phyloP scores from a whole-genome alignment of 2,888 invertebrate species.

The Macaria liturata region DNA sequence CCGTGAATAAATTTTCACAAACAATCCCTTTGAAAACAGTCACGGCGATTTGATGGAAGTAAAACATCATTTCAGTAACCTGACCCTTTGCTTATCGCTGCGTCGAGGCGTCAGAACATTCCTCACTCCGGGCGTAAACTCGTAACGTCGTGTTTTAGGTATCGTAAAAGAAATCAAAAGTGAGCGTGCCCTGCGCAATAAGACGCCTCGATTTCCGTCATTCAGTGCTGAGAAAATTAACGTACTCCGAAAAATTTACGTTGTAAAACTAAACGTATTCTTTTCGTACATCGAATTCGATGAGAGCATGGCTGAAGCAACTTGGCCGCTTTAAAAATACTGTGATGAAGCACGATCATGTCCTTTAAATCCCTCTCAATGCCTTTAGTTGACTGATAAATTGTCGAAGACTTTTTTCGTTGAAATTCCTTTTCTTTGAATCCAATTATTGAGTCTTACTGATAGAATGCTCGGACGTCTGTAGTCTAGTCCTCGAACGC shows the following conservation, averaged over 20 bases:
- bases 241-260: conserved; percentile 69
- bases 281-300: conserved; percentile 72
- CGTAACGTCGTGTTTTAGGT: conserved; percentile 64
- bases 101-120: conserved; percentile 48
- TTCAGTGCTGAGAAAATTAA: conserved; percentile 71
- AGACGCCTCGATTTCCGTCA: conserved; percentile 69
- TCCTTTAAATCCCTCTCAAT: conserved; percentile 51
- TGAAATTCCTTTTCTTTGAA: conserved; percentile 69
- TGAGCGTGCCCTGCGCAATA: conserved; percentile 66
- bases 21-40: conserved; percentile 19
- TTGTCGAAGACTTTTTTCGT: conserved; percentile 72
- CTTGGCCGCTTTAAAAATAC: conserved; percentile 69
- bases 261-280: conserved; percentile 65
- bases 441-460: conserved; percentile 70
- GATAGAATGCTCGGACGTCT: conserved; percentile 54
- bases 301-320: conserved; percentile 49
- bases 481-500: conserved; percentile 42
- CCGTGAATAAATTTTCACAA: conserved; percentile 24
- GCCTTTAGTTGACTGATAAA: conserved; percentile 70
- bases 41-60: conserved; percentile 28
- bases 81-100: conserved; percentile 44
- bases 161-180: conserved; percentile 71
- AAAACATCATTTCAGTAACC: conserved; percentile 28
- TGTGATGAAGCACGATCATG: conserved; percentile 77
- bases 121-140: conserved; percentile 59